Evolutionary conservation across 53 echinoderm and acorn worm species (phyloP).

Genomic region (Echinometra lucunter): DNA sequence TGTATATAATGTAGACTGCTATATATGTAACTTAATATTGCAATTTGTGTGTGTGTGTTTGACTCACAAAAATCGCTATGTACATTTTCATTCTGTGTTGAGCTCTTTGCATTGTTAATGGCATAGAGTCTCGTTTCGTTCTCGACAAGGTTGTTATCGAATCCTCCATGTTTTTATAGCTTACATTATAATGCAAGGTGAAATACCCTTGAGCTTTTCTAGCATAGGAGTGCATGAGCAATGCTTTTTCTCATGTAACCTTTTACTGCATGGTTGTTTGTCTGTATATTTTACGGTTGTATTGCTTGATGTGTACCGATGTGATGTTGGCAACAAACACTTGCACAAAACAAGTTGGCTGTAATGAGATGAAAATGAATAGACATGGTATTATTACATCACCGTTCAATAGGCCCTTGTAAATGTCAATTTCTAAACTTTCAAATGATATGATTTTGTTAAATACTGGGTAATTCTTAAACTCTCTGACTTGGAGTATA

Average conservation of each 20-base stretch:
- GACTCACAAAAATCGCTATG: constrained; percentile 35
- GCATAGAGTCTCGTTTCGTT: constrained; percentile 7
- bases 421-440: neutral
- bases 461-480: neutral
- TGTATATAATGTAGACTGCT: neutral
- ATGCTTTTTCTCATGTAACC: constrained; percentile 37
- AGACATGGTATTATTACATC: neutral
- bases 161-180: constrained; percentile 45
- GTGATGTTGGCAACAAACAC: neutral
- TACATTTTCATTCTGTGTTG: neutral
- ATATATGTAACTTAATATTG: constrained; percentile 18
- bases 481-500: neutral
- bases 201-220: constrained; percentile 31
- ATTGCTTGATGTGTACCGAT: constrained; percentile 22
- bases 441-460: neutral
- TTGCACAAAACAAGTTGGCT: constrained; percentile 15
- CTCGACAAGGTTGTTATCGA: neutral
- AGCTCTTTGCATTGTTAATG: constrained; percentile 19
- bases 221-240: constrained; percentile 32
- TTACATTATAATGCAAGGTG: constrained; percentile 1
- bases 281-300: neutral
- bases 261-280: constrained; percentile 42
- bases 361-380: constrained; percentile 5
- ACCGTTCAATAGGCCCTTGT: neutral
- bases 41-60: constrained; percentile 58